Base-by-base conservation (phyloP, 2,888 invertebrate genomes). In the Metellina segmentata region DNA sequence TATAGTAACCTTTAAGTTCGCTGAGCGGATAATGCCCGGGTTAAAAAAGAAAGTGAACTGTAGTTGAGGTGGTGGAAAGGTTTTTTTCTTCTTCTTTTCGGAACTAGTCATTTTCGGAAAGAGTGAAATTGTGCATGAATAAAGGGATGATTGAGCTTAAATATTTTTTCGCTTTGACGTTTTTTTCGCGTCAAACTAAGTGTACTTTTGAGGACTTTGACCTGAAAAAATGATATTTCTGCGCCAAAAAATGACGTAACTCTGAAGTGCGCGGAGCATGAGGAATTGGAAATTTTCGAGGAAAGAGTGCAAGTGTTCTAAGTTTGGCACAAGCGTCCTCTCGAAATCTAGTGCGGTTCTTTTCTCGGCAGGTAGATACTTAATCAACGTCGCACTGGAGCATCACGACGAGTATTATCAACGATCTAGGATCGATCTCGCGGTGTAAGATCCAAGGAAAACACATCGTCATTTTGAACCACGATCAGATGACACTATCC, bases 1-100 rank as follows among this genome's bases (percentile, higher is more conserved):
- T 79, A 69, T 69, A 79, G 79, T 69, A 79, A 61, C 61, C 61
- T 69, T 79, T 79, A 79, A 79, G 61, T 61, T 79, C 34, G 52
- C 34, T 61, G 19, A 61, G 61, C 79, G 79, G 34, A 61, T 53
- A 79, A 79, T 61, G 20, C 16, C 61, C 9, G 61, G 9, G 61
- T 8, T 6, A 6, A 61, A 79, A 78, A 53, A 79, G 52, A 78
- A n/a, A 61, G 61, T 61, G 13, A 8, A 5, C 61, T 61, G 61
- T 11, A 61, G 34, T 34, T 16, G 61, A 61, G 61, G 13, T 8
- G 61, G 4, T 13, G 61, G 16, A 61, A 5, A 9, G 5, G 16
- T 16, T 61, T 61, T 61, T 61, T 61, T 5, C 9, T n/a, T n/a
- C 61, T 61, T 61, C 16, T 34, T 34, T 34, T 34, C 4, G 11